phyloP scores from a whole-genome alignment of 2,113 vertebrate species.

The Micronycteris hirsuta region DNA sequence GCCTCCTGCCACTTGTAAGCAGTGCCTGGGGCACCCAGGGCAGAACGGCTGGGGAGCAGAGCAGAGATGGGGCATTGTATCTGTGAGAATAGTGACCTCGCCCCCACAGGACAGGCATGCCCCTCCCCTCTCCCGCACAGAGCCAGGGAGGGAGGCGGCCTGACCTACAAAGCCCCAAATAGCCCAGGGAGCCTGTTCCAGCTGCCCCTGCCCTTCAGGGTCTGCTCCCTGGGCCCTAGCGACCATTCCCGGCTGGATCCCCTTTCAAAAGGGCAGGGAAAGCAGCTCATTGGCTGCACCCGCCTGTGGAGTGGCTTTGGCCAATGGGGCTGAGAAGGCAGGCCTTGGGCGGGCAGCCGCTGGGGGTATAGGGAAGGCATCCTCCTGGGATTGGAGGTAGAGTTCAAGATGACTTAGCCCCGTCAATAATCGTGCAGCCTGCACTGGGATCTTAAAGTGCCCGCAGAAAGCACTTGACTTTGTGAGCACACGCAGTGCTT shows the following conservation, averaged over 20 bases:
- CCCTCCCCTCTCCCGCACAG: neutral
- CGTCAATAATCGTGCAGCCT: fast-evolving
- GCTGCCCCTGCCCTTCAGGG: constrained; percentile 62
- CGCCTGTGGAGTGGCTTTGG: neutral
- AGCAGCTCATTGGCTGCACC: constrained; percentile 37
- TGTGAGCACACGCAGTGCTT: neutral
- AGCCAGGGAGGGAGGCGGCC: neutral
- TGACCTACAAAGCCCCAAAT: constrained; percentile 18
- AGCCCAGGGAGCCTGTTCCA: neutral
- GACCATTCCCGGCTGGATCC: constrained; percentile 11
- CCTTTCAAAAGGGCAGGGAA: constrained; percentile 23
- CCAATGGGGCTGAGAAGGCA: neutral
- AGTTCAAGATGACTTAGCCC: neutral
- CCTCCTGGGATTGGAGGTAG: neutral
- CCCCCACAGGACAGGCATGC: neutral
- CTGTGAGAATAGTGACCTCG: neutral
- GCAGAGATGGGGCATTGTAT: neutral
- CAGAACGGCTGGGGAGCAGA: neutral
- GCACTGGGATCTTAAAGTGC: neutral
- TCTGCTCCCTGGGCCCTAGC: neutral
- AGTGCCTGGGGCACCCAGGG: neutral
- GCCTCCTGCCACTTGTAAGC: neutral
- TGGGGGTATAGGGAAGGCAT: neutral
- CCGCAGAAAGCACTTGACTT: neutral
- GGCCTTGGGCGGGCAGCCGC: neutral